A percentile compares a stretch with the other conserved stretches of the same genome.
Evolutionary conservation across 2,888 invertebrate species (phyloP).

Genomic region (Lymantria monacha): DNA sequence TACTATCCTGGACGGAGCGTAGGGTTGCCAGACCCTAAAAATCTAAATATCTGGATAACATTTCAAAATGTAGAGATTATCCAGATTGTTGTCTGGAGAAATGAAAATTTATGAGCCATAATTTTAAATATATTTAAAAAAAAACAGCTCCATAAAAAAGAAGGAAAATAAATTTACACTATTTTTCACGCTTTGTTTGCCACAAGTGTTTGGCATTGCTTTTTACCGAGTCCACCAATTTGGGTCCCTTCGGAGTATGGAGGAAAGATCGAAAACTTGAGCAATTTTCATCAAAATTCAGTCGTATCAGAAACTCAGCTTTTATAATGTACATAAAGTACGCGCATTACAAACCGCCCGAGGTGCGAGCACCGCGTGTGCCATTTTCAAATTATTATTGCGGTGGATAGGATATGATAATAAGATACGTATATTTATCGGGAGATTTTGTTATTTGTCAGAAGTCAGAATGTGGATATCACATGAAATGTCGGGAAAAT

Average conservation of each 20-base stretch:
- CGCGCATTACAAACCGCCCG: too few relatives aligned
- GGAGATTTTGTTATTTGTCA: too few relatives aligned
- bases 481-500: too few relatives aligned
- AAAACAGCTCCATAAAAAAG: background rate
- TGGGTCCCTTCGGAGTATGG: background rate
- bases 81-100: background rate
- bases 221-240: constrained; percentile 3
- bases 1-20: too few relatives aligned
- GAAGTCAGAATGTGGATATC: too few relatives aligned
- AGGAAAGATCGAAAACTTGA: constrained; percentile 1
- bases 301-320: background rate
- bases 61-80: background rate
- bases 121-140: background rate
- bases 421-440: background rate
- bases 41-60: too few relatives aligned
- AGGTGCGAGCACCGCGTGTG: too few relatives aligned
- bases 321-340: too few relatives aligned
- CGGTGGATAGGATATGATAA: background rate
- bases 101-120: background rate
- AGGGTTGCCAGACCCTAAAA: too few relatives aligned
- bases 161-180: background rate
- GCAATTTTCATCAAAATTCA: constrained; percentile 1
- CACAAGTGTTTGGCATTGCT: background rate
- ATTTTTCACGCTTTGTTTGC: background rate
- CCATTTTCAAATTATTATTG: too few relatives aligned